A percentile compares a stretch with the other conserved stretches of the same genome.
These are phyloP conservation scores for Calosoma granatense DNA, from an alignment of 1,140 invertebrate genomes.

Conservation along the genomic window DNA sequence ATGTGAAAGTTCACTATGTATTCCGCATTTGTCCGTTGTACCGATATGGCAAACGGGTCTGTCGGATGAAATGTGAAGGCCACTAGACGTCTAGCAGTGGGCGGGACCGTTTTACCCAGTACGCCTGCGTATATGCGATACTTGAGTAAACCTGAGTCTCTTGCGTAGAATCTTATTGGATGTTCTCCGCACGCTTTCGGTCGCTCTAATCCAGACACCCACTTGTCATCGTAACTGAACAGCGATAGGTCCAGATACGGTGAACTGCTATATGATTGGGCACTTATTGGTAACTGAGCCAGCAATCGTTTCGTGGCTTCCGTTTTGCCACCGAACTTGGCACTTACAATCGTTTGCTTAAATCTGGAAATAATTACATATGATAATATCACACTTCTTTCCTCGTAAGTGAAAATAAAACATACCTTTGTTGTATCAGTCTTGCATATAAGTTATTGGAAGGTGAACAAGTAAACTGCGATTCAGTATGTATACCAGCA, in stretches of 20 bases:
- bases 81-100: conserved; percentile 67
- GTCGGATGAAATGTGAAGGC: conserved; percentile 97
- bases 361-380: conserved; percentile 42
- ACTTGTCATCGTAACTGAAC: conserved; percentile 95
- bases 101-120: conserved; percentile 44
- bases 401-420: neutral
- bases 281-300: conserved; percentile 87
- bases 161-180: conserved; percentile 85
- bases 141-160: conserved; percentile 81
- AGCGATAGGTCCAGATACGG: conserved; percentile 88
- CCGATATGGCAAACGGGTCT: conserved; percentile 92
- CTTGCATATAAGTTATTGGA: conserved; percentile 85
- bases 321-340: conserved; percentile 69
- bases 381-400: conserved; percentile 3
- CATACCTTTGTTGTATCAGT: conserved; percentile 38
- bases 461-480: conserved; percentile 82
- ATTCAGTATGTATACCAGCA: conserved; percentile 67
- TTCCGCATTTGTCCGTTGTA: conserved; percentile 89
- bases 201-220: conserved; percentile 89
- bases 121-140: conserved; percentile 80
- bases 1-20: conserved; percentile 96
- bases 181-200: conserved; percentile 91
- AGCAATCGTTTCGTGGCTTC: conserved; percentile 85
- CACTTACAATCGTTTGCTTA: conserved; percentile 80
- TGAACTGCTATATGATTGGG: conserved; percentile 86